Conservation (phyloP, 2,888 invertebrate genomes). For the Cephalotes varians region DNA sequence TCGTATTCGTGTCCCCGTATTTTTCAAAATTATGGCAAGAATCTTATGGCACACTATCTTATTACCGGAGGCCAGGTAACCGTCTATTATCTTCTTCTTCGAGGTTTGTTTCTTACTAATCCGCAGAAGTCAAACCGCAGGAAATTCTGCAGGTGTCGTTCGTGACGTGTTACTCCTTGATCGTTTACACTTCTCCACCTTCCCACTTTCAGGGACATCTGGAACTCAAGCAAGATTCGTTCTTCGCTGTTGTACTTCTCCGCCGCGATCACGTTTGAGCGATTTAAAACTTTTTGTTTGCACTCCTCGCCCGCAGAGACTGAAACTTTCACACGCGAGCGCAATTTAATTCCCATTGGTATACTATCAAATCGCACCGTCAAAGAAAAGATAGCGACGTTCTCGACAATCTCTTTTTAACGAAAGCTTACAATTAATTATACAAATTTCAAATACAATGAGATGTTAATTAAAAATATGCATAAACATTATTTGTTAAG, state of each 20-base stretch:
- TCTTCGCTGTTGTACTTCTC: conserved; percentile 53
- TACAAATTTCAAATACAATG: background rate
- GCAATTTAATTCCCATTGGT: conserved; percentile 55
- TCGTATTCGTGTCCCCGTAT: background rate
- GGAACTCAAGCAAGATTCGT: conserved; percentile 35
- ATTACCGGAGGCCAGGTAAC: background rate
- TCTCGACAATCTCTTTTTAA: background rate
- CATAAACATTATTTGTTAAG: background rate
- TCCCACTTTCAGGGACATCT: background rate
- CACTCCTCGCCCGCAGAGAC: conserved; percentile 30
- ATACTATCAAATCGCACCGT: background rate
- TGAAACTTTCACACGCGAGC: conserved; percentile 53
- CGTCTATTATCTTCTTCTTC: background rate
- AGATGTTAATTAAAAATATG: background rate
- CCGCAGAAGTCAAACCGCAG: conserved; percentile 34
- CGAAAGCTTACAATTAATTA: background rate
- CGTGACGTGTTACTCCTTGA: conserved; percentile 37
- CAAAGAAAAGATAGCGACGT: background rate
- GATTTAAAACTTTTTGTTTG: conserved; percentile 70
- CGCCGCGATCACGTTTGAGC: conserved; percentile 67
- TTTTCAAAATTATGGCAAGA: background rate
- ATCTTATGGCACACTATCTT: background rate
- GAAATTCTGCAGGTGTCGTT: conserved; percentile 31
- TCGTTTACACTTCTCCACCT: conserved; percentile 36
- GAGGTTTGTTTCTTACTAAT: conserved; percentile 31